Conservation (phyloP, 2,113 vertebrate species). For the Anthoscopus minutus region DNA sequence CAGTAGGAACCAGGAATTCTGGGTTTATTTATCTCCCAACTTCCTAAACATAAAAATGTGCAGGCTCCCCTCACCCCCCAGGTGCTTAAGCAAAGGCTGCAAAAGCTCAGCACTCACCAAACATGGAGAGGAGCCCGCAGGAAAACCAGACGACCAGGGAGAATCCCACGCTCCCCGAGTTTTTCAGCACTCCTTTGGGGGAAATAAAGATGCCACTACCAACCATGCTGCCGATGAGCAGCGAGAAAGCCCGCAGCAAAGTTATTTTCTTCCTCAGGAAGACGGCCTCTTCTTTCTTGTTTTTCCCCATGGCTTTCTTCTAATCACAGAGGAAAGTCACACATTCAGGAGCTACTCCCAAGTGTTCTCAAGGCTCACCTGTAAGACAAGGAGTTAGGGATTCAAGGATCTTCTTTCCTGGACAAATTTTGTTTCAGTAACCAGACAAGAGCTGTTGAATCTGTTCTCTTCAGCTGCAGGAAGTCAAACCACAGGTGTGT, state of each 20-base stretch:
- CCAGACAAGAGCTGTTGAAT: not conserved
- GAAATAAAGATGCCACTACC: constrained; percentile 90
- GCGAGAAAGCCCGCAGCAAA: constrained; percentile 72
- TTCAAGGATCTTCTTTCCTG: not conserved
- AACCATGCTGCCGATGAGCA: constrained; percentile 83
- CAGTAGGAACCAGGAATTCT: not conserved
- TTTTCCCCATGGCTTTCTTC: constrained; percentile 31
- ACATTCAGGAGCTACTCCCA: not conserved
- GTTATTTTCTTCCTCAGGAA: constrained; percentile 77
- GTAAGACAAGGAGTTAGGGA: not conserved
- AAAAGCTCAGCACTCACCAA: constrained; percentile 71
- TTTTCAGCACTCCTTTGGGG: constrained; percentile 83
- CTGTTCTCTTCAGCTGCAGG: not conserved
- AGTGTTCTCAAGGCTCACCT: constrained; percentile 27
- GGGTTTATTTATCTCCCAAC: not conserved
- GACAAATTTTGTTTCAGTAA: not conserved
- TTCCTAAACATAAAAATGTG: not conserved
- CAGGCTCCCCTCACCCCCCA: not conserved
- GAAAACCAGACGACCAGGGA: constrained; percentile 82
- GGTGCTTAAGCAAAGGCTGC: not conserved
- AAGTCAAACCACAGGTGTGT: not conserved
- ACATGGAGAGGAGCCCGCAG: constrained; percentile 80
- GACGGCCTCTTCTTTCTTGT: constrained; percentile 52
- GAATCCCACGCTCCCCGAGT: constrained; percentile 81
- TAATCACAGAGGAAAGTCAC: not conserved